phyloP scores from a whole-genome alignment of 2,888 invertebrate species.

The Hylaea fasciaria region DNA sequence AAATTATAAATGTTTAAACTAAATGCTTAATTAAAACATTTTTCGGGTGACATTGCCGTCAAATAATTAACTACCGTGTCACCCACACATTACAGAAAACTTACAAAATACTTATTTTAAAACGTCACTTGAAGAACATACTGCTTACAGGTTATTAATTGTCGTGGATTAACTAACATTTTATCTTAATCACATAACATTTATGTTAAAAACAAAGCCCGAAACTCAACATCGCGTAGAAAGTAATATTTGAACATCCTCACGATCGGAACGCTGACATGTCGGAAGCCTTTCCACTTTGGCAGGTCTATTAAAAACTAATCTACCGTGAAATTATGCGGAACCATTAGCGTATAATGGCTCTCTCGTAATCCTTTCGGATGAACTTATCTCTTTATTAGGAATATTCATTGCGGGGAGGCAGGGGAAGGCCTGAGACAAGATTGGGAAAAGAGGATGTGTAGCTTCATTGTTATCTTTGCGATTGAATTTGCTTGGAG shows the following conservation, averaged over 20 bases:
- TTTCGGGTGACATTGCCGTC: too few relatives aligned
- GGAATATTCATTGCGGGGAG: conserved; percentile 33
- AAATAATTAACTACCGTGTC: too few relatives aligned
- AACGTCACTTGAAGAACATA: too few relatives aligned
- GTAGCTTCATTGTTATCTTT: not conserved
- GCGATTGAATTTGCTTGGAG: too few relatives aligned
- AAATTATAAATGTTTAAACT: too few relatives aligned
- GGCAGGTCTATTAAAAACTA: conserved; percentile 41
- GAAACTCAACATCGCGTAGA: not conserved
- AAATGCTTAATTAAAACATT: too few relatives aligned
- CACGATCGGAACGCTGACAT: conserved; percentile 29
- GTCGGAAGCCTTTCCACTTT: conserved; percentile 21
- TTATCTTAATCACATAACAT: too few relatives aligned
- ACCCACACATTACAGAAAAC: too few relatives aligned
- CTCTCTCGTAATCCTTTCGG: conserved; percentile 30
- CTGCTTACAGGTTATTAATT: too few relatives aligned
- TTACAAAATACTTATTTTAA: too few relatives aligned
- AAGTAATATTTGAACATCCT: conserved; percentile 10
- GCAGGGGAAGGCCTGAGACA: not conserved
- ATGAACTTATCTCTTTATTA: conserved; percentile 31
- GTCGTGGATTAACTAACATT: too few relatives aligned
- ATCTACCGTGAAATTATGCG: conserved; percentile 45
- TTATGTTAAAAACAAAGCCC: too few relatives aligned
- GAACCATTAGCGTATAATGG: conserved; percentile 42
- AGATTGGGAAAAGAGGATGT: conserved; percentile 8